These are phyloP conservation scores for Axinella damicornis DNA, from an alignment of 37 sponge, comb jelly and placozoan genomes.

Conservation along the genomic window DNA sequence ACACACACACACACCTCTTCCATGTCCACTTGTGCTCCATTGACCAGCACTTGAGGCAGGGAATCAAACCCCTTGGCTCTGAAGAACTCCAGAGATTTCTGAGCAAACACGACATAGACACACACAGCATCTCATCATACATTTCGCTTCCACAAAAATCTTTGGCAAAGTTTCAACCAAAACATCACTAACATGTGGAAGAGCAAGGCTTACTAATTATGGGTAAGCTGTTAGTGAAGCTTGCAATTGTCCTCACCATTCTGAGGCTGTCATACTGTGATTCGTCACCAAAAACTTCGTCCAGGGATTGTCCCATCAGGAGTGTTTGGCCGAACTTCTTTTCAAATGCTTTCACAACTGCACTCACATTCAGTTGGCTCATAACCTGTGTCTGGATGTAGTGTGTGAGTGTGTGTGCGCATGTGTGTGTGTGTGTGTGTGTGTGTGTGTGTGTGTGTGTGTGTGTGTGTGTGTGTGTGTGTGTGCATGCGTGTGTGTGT, in stretches of 20 bases:
- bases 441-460: too few species aligned
- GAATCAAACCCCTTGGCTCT: constrained; percentile 51
- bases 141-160: too few species aligned
- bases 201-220: too few species aligned
- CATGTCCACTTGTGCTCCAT: constrained; percentile 75
- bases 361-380: too few species aligned
- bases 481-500: too few species aligned
- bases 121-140: too few species aligned
- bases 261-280: constrained; percentile 7
- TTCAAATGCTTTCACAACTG: background rate
- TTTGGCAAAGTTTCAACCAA: too few species aligned
- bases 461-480: too few species aligned
- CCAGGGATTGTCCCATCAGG: background rate
- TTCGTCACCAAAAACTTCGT: constrained; percentile 13
- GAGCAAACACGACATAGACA: too few species aligned
- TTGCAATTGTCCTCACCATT: background rate
- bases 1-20: constrained; percentile 15
- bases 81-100: constrained; percentile 63
- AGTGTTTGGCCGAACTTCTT: constrained; percentile 2
- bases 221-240: background rate
- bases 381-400: background rate
- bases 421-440: background rate
- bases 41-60: constrained; percentile 76
- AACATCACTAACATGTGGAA: too few species aligned
- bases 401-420: background rate